A percentile compares a stretch with the other conserved stretches of the same genome.
Evolutionary conservation across 2,113 vertebrate genomes (phyloP).

Genomic region (Triplophysa dalaica): DNA sequence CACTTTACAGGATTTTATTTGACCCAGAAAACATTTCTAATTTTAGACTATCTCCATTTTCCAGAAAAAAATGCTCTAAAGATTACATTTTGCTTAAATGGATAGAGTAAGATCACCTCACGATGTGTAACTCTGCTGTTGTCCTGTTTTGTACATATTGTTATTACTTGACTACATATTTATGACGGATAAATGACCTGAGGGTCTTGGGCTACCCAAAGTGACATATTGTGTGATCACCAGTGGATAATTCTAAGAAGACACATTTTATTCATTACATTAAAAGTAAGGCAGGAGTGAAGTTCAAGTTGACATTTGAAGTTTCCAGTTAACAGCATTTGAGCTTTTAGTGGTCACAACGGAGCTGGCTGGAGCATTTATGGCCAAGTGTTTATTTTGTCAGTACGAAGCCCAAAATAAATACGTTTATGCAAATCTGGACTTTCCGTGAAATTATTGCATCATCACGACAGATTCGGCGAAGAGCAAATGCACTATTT

Average conservation of each 20-base stretch:
- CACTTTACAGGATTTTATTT: background rate
- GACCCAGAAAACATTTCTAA: background rate
- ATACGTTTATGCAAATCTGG: constrained; percentile 53
- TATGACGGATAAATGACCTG: constrained; percentile 31
- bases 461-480: constrained; percentile 43
- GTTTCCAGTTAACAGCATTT: constrained; percentile 52
- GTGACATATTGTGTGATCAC: constrained; percentile 48
- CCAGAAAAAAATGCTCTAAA: constrained; percentile 11
- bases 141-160: background rate
- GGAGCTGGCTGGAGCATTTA: constrained; percentile 50
- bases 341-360: constrained; percentile 51
- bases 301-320: constrained; percentile 41
- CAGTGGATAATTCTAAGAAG: constrained; percentile 33
- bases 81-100: background rate
- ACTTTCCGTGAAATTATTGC: constrained; percentile 54
- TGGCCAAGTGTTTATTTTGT: constrained; percentile 49
- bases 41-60: background rate
- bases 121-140: background rate
- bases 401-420: constrained; percentile 50
- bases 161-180: constrained; percentile 47
- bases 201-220: too few relatives aligned
- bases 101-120: background rate
- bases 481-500: constrained; percentile 2
- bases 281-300: constrained; percentile 33
- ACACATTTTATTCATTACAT: constrained; percentile 31